Evolutionary conservation across 2,888 invertebrate genomes (phyloP).

Genomic region (Ectemnius continuus): DNA sequence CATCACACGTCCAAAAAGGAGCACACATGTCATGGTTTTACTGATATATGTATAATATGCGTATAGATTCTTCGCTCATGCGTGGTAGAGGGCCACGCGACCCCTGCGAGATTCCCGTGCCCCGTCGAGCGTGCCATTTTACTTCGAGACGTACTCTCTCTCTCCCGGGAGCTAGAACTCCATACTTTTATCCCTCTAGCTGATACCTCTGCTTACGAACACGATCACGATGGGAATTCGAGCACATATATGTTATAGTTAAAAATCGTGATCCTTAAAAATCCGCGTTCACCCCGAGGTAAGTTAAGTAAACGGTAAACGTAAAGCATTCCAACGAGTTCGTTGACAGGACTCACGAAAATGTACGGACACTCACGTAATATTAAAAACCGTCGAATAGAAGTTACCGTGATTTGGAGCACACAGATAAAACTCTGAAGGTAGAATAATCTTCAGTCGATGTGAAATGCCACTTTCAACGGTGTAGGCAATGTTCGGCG

Average conservation of each 20-base stretch:
- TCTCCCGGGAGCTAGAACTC: neutral
- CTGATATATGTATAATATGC: conserved; percentile 49
- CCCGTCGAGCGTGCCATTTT: conserved; percentile 48
- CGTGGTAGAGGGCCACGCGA: conserved; percentile 24
- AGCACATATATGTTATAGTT: neutral
- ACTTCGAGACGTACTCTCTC: conserved; percentile 17
- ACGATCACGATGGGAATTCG: neutral
- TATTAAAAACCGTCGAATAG: neutral
- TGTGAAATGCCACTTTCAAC: neutral
- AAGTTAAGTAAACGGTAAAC: conserved; percentile 8
- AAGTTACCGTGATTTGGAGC: neutral
- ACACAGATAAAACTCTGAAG: neutral
- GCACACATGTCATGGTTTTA: conserved; percentile 56
- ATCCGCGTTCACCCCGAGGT: neutral
- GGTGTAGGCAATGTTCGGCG: neutral
- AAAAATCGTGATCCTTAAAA: conserved; percentile 6
- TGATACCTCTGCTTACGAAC: conserved; percentile 2
- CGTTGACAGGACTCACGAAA: conserved; percentile 6
- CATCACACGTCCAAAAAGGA: conserved; percentile 53
- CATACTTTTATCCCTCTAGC: neutral
- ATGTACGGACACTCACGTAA: neutral
- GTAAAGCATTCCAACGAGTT: conserved; percentile 1
- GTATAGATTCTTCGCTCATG: conserved; percentile 41
- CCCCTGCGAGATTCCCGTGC: conserved; percentile 38
- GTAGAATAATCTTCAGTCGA: neutral